These are phyloP conservation scores for Drosophila malerkotliana DNA, from an alignment of 1,140 invertebrate species.

Conservation along the genomic window DNA sequence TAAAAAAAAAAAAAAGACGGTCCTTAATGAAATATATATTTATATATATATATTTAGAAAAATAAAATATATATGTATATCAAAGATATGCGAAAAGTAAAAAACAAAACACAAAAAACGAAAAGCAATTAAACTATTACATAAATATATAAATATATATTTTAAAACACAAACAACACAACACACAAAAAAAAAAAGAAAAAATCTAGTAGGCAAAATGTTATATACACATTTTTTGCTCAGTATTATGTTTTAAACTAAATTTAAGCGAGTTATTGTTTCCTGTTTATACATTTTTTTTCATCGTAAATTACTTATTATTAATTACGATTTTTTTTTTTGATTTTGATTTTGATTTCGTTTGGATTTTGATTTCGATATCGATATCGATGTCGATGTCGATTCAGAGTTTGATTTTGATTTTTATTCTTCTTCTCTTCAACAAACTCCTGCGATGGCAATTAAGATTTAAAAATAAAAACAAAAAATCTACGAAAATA, in stretches of 20 bases:
- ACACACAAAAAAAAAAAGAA: conserved; percentile 53
- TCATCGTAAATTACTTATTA: conserved; percentile 37
- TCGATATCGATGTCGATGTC: conserved; percentile 4
- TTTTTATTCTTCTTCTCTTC: conserved; percentile 23
- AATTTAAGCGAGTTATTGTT: conserved; percentile 82
- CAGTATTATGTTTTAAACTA: conserved; percentile 83
- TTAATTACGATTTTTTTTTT: conserved; percentile 40
- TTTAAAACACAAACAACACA: conserved; percentile 17
- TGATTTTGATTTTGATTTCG: conserved; percentile 22
- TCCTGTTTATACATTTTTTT: conserved; percentile 63
- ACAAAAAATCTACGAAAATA: conserved; percentile 21
- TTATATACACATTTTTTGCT: conserved; percentile 80
- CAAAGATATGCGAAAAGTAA: conserved; percentile 12
- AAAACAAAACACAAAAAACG: conserved; percentile 8
- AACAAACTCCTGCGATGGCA: conserved; percentile 36
- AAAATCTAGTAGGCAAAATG: conserved; percentile 70
- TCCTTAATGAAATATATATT: conserved; percentile 24
- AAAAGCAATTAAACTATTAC: conserved; percentile 38
- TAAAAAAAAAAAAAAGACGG: conserved; percentile 34
- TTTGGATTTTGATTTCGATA: conserved; percentile 28
- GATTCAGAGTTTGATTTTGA: not conserved
- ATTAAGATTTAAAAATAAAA: conserved; percentile 22
- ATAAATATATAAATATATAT: conserved; percentile 18
- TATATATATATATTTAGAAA: conserved; percentile 9
- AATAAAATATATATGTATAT: conserved; percentile 12